These are phyloP conservation scores for Batillaria attramentaria DNA, from an alignment of 1,140 invertebrate species.

Conservation along the genomic window DNA sequence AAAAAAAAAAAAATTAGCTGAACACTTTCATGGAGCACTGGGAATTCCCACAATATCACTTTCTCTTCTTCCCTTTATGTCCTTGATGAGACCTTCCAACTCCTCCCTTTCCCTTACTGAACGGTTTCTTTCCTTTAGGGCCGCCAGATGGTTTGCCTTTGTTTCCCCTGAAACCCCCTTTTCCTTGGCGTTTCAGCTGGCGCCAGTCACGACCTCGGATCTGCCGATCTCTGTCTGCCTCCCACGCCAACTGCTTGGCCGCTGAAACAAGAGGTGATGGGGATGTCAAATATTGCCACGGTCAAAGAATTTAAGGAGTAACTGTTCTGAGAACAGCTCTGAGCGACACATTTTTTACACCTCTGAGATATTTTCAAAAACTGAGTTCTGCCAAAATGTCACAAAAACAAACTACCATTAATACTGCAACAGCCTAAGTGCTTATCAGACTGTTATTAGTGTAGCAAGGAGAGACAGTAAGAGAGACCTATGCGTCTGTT, in stretches of 20 bases:
- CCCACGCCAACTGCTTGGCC: slow-evolving; percentile 64
- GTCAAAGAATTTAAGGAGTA: background rate
- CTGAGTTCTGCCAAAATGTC: too few relatives aligned
- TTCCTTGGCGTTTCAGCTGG: slow-evolving; percentile 20
- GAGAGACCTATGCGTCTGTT: too few relatives aligned
- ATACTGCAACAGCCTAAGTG: too few relatives aligned
- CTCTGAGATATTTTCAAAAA: too few relatives aligned
- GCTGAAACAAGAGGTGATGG: slow-evolving; percentile 44
- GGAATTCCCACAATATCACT: too few relatives aligned
- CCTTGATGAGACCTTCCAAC: background rate
- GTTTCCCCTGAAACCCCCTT: background rate
- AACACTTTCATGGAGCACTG: too few relatives aligned
- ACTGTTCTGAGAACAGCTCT: background rate
- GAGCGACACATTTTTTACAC: background rate
- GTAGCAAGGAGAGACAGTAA: too few relatives aligned
- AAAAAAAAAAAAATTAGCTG: background rate
- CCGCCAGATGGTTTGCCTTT: background rate
- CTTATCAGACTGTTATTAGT: too few relatives aligned
- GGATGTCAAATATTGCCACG: background rate
- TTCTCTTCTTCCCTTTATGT: background rate
- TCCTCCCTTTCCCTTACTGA: background rate
- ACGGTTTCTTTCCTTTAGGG: background rate
- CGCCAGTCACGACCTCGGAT: slow-evolving; percentile 47
- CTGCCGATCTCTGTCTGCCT: slow-evolving; percentile 55
- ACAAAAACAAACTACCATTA: too few relatives aligned